These are phyloP conservation scores for Uropsilus gracilis DNA, from an alignment of 2,113 vertebrate genomes.

Conservation along the genomic window DNA sequence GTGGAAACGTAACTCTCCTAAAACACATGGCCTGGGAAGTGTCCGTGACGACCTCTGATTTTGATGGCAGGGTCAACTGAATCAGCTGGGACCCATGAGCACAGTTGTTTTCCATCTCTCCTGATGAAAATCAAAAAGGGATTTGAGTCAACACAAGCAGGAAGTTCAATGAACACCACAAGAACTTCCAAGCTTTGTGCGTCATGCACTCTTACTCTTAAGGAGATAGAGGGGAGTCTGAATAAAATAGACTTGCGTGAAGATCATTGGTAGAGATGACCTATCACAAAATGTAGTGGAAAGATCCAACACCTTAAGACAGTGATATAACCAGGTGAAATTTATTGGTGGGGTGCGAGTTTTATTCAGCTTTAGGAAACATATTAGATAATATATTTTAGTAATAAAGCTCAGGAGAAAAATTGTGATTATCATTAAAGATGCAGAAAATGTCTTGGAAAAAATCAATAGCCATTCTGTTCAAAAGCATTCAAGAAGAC, in stretches of 20 bases:
- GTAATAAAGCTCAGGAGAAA: neutral
- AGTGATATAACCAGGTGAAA: neutral
- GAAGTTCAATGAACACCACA: neutral
- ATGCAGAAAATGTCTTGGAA: neutral
- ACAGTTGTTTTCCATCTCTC: neutral
- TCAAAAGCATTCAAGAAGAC: neutral
- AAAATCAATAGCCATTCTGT: neutral
- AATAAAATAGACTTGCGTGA: slow-evolving; percentile 2
- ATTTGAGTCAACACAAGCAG: neutral
- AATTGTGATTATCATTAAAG: neutral
- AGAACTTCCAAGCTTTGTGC: neutral
- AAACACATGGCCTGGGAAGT: neutral
- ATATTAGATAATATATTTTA: neutral
- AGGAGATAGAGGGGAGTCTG: neutral
- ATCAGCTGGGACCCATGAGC: neutral
- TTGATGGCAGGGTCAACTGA: neutral
- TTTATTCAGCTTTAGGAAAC: neutral
- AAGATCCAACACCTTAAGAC: neutral
- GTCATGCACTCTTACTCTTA: neutral
- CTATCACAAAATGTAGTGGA: neutral
- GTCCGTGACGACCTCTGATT: neutral
- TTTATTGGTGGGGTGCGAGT: neutral
- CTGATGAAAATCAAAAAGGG: neutral
- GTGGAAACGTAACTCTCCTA: neutral
- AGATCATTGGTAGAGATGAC: neutral